phyloP scores from a whole-genome alignment of 2,888 invertebrate species.

The Chloroclystis v-ata region DNA sequence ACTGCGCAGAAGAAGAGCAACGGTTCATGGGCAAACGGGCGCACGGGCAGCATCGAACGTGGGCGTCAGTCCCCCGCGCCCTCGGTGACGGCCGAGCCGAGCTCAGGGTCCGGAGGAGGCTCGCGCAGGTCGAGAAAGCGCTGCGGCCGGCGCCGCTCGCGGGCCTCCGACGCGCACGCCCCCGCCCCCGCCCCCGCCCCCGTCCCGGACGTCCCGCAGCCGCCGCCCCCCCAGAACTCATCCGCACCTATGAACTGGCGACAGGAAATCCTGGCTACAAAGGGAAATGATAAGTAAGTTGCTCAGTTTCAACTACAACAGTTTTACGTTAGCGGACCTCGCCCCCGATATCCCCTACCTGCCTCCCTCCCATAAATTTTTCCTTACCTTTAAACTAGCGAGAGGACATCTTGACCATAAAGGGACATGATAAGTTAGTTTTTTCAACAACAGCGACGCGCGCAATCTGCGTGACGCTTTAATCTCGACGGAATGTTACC shows the following conservation, averaged over 20 bases:
- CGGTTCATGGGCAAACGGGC: slow-evolving; percentile 48
- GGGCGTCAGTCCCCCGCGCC: slow-evolving; percentile 53
- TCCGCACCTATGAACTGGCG: slow-evolving; percentile 64
- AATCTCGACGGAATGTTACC: slow-evolving; percentile 6
- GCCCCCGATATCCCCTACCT: too few relatives aligned
- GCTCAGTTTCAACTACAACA: background rate
- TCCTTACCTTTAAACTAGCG: too few relatives aligned
- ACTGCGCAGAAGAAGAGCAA: slow-evolving; percentile 49
- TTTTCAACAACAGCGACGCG: too few relatives aligned
- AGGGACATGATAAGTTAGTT: too few relatives aligned
- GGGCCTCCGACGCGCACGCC: slow-evolving; percentile 33
- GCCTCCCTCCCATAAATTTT: too few relatives aligned
- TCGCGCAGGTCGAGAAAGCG: slow-evolving; percentile 41
- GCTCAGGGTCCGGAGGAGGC: slow-evolving; percentile 33
- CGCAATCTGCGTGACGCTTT: slow-evolving; percentile 8
- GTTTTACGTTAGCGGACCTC: background rate
- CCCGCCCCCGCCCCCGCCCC: slow-evolving; percentile 15
- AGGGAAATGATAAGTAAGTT: slow-evolving; percentile 54
- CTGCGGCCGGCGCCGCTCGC: slow-evolving; percentile 37
- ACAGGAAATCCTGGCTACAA: slow-evolving; percentile 70
- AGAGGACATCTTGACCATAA: too few relatives aligned
- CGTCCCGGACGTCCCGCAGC: slow-evolving; percentile 36
- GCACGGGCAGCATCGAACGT: slow-evolving; percentile 54
- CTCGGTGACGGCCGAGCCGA: slow-evolving; percentile 23
- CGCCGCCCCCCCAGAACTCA: slow-evolving; percentile 32